Evolutionary conservation across 2,888 invertebrate species (phyloP).

Genomic region (Stegana nigrithorax): DNA sequence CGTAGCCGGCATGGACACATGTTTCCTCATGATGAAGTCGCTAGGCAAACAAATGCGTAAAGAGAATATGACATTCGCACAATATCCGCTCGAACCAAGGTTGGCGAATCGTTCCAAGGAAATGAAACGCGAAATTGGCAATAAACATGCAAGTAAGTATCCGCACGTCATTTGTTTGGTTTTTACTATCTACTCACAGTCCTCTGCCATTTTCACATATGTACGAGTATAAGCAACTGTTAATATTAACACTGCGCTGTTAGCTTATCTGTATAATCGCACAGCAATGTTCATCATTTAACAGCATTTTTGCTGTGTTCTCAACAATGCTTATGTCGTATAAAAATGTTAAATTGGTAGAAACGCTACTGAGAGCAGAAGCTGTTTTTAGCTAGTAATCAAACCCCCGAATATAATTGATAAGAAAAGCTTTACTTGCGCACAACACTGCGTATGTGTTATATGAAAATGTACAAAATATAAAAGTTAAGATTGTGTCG

Average conservation of each 20-base stretch:
- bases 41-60: conserved; percentile 74
- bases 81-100: conserved; percentile 59
- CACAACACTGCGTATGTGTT: not conserved
- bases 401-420: too few species aligned
- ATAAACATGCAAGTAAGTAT: conserved; percentile 80
- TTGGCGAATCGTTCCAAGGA: conserved; percentile 74
- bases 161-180: not conserved
- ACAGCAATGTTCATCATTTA: too few species aligned
- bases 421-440: not conserved
- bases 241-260: not conserved
- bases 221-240: too few species aligned
- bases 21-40: conserved; percentile 81
- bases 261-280: too few species aligned
- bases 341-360: too few species aligned
- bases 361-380: too few species aligned
- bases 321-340: too few species aligned
- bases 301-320: too few species aligned
- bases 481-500: too few species aligned
- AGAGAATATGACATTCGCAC: conserved; percentile 65
- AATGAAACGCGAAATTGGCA: conserved; percentile 75
- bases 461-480: not conserved
- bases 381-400: too few species aligned
- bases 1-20: conserved; percentile 78
- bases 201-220: not conserved
- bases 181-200: not conserved